Evolutionary conservation across 1,140 invertebrate genomes (phyloP).

Genomic region (Coenobita brevimanus): DNA sequence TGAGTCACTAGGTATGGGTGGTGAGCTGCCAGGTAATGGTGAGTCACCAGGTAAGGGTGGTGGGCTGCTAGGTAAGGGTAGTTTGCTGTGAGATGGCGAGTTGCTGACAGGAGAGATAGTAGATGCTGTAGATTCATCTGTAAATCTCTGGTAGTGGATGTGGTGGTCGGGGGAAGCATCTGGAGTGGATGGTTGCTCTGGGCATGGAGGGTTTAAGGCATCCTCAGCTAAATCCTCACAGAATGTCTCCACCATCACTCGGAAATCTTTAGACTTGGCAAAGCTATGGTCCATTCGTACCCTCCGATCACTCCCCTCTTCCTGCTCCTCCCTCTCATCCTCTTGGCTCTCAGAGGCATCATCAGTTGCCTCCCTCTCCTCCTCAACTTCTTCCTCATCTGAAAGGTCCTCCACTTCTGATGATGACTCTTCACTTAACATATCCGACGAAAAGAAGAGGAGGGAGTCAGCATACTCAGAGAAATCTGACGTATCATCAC

Average conservation of each 20-base stretch:
- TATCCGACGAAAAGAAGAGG: conserved; percentile 47
- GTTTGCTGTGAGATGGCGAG: too few relatives aligned
- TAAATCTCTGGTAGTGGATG: conserved; percentile 44
- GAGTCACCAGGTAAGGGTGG: too few relatives aligned
- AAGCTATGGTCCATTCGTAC: conserved; percentile 1
- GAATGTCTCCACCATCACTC: conserved; percentile 35
- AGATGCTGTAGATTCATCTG: conserved; percentile 36
- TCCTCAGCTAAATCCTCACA: conserved; percentile 45
- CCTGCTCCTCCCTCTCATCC: neutral
- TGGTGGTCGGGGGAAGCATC: neutral
- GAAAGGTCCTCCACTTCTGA: conserved; percentile 51
- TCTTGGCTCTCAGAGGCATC: neutral
- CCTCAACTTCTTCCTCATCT: conserved; percentile 51
- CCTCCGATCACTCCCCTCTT: conserved; percentile 13
- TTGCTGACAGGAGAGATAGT: conserved; percentile 16
- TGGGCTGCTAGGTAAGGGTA: too few relatives aligned
- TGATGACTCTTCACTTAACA: conserved; percentile 53
- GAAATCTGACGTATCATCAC: conserved; percentile 33
- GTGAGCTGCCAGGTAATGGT: too few relatives aligned
- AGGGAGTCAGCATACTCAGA: conserved; percentile 43
- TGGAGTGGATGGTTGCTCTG: neutral
- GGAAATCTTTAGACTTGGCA: neutral
- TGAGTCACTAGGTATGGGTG: conserved; percentile 32
- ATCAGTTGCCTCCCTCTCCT: neutral
- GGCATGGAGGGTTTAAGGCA: neutral